Conservation (phyloP, 2,888 invertebrate species). For the Nebria salina region DNA sequence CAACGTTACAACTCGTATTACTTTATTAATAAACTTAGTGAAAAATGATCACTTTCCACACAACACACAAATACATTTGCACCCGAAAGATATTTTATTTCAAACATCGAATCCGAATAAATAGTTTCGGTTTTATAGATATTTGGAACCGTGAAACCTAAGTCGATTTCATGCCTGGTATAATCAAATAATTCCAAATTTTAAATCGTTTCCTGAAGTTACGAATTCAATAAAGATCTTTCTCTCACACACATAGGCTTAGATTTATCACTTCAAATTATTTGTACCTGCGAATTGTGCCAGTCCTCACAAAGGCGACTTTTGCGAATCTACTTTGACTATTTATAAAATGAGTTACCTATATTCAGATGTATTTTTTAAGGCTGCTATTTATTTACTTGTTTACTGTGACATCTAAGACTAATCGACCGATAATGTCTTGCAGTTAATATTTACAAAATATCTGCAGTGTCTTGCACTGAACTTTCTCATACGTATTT, state of each 20-base stretch:
- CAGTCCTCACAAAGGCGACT: too few relatives aligned
- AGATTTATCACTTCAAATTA: too few relatives aligned
- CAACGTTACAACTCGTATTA: constrained; percentile 38
- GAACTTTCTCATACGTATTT: background rate
- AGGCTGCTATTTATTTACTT: too few relatives aligned
- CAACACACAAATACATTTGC: background rate
- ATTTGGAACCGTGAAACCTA: constrained; percentile 6
- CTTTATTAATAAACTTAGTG: constrained; percentile 45
- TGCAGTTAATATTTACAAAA: too few relatives aligned
- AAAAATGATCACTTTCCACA: constrained; percentile 43
- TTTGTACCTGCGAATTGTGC: too few relatives aligned
- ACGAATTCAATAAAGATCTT: too few relatives aligned
- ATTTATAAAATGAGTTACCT: too few relatives aligned
- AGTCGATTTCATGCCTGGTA: background rate
- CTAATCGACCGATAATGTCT: too few relatives aligned
- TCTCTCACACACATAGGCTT: too few relatives aligned
- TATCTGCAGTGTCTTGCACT: background rate
- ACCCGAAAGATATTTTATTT: background rate
- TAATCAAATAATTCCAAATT: background rate
- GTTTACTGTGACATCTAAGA: too few relatives aligned
- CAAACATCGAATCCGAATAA: background rate
- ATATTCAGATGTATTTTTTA: too few relatives aligned
- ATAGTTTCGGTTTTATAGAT: constrained; percentile 3
- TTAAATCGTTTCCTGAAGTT: background rate
- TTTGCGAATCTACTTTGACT: too few relatives aligned